Evolutionary conservation across 2,113 vertebrate species (phyloP).

Genomic region (Ceyx cyanopectus): DNA sequence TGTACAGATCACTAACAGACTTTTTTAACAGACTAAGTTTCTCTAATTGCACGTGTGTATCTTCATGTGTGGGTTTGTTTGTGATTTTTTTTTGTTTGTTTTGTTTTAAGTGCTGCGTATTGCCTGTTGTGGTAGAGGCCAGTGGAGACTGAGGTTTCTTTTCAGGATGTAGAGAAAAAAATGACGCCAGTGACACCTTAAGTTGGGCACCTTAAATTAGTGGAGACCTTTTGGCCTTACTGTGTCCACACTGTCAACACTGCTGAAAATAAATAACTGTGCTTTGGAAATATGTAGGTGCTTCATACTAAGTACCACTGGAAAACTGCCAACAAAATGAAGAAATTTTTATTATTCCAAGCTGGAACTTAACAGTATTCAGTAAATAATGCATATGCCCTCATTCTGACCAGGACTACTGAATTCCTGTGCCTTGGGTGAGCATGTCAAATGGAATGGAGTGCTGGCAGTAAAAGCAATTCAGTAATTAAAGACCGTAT

Average conservation of each 20-base stretch:
- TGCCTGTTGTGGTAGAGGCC: not conserved
- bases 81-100: not conserved
- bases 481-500: conserved; percentile 30
- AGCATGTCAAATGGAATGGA: not conserved
- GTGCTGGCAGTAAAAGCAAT: not conserved
- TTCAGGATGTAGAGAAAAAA: not conserved
- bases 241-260: not conserved
- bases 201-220: not conserved
- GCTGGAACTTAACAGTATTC: not conserved
- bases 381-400: not conserved
- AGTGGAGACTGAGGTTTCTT: not conserved
- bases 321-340: not conserved
- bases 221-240: not conserved
- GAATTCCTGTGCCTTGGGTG: not conserved
- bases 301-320: not conserved
- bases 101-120: not conserved
- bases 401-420: fast-evolving
- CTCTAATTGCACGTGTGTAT: not conserved
- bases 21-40: not conserved
- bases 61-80: not conserved
- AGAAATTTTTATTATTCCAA: not conserved
- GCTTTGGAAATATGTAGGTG: not conserved
- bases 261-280: not conserved
- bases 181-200: not conserved
- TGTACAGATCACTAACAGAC: not conserved